A percentile compares a stretch with the other conserved stretches of the same genome.
Conservation (phyloP, 2,113 vertebrate species). For the Microcebus jonahi region DNA sequence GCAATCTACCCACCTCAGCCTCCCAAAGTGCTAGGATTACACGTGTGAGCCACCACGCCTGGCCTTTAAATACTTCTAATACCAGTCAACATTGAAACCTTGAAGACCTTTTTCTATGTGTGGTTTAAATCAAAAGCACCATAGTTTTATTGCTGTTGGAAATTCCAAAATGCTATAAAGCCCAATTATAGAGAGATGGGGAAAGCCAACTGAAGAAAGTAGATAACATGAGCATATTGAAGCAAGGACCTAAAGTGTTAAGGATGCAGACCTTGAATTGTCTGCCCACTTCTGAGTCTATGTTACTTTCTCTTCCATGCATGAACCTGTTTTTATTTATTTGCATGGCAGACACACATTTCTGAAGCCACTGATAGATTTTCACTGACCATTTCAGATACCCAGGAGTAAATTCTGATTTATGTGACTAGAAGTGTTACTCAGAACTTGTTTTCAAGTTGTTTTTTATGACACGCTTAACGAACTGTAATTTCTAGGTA, state of each 20-base stretch:
- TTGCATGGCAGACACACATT: neutral
- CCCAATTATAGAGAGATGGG: neutral
- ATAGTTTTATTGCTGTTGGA: neutral
- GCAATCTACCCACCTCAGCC: too few species aligned
- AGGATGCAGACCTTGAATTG: neutral
- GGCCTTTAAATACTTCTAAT: neutral
- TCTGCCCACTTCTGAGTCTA: neutral
- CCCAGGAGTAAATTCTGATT: neutral
- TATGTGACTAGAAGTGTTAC: neutral
- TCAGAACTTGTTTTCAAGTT: slow-evolving; percentile 31
- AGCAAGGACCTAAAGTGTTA: neutral
- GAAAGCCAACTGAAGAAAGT: neutral
- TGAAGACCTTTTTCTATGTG: neutral
- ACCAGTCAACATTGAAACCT: neutral
- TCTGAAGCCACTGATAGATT: neutral
- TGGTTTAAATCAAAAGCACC: neutral
- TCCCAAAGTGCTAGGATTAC: too few species aligned
- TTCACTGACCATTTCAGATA: neutral
- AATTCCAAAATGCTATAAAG: neutral
- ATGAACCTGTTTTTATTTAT: neutral
- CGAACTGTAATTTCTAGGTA: neutral
- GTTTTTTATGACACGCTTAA: slow-evolving; percentile 39
- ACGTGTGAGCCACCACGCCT: too few species aligned
- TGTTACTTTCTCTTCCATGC: neutral
- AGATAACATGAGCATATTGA: neutral